phyloP scores from a whole-genome alignment of 2,113 vertebrate genomes.

The Coryphaenoides rupestris region DNA sequence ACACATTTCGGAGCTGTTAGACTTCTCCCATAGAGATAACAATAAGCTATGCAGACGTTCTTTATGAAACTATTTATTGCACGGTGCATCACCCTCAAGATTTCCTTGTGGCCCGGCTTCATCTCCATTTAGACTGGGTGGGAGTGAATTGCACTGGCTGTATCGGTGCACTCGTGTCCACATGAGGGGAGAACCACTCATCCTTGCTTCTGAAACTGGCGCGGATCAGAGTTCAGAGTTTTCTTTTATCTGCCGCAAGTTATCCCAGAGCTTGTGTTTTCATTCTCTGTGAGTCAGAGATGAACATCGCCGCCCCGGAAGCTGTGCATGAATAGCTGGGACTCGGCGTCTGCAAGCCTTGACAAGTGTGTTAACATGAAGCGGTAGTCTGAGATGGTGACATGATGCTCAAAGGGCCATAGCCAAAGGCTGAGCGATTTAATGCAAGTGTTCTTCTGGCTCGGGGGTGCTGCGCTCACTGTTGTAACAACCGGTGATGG shows the following conservation, averaged over 20 bases:
- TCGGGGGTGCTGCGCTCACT: slow-evolving; percentile 30
- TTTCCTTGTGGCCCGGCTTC: slow-evolving; percentile 40
- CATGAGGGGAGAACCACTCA: slow-evolving; percentile 28
- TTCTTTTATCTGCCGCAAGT: slow-evolving; percentile 29
- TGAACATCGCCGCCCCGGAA: slow-evolving; percentile 41
- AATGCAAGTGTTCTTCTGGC: slow-evolving; percentile 33
- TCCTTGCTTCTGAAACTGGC: slow-evolving; percentile 32
- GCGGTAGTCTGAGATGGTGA: slow-evolving; percentile 46
- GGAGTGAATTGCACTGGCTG: slow-evolving; percentile 34
- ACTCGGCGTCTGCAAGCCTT: slow-evolving; percentile 53
- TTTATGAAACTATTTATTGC: slow-evolving; percentile 17
- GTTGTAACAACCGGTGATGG: slow-evolving; percentile 46
- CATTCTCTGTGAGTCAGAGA: slow-evolving; percentile 49
- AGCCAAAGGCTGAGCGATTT: slow-evolving; percentile 48
- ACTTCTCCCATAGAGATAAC: slow-evolving; percentile 27
- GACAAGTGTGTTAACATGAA: slow-evolving; percentile 58
- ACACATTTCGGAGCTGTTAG: too few relatives aligned
- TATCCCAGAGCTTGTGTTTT: slow-evolving; percentile 40
- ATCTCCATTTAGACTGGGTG: slow-evolving; percentile 31
- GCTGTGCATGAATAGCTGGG: slow-evolving; percentile 43
- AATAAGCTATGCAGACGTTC: slow-evolving; percentile 5
- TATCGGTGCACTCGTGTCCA: slow-evolving; percentile 32
- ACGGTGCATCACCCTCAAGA: slow-evolving; percentile 11
- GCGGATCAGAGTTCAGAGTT: slow-evolving; percentile 40
- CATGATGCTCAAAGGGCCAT: slow-evolving; percentile 48